These are phyloP conservation scores for Eupeodes luniger DNA, from an alignment of 2,888 invertebrate genomes.

Conservation along the genomic window DNA sequence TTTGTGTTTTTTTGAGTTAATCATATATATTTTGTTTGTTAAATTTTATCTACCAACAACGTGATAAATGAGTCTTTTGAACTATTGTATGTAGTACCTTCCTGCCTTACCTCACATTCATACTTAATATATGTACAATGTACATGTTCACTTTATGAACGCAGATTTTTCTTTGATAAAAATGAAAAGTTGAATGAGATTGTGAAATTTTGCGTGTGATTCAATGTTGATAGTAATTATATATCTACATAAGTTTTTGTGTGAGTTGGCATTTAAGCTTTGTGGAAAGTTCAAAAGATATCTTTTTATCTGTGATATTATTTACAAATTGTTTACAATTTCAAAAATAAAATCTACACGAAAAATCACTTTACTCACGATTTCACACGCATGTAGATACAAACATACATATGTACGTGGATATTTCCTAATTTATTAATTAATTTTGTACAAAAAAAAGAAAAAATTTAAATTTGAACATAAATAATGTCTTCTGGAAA, in stretches of 20 bases:
- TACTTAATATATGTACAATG: neutral
- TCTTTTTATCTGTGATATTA: slow-evolving; percentile 8
- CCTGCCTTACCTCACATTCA: too few relatives aligned
- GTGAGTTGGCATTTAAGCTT: slow-evolving; percentile 4
- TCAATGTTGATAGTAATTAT: slow-evolving; percentile 17
- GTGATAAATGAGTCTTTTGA: slow-evolving; percentile 69
- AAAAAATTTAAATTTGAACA: neutral
- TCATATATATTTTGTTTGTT: slow-evolving; percentile 25
- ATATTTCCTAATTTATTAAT: neutral
- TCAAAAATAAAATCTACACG: slow-evolving; percentile 15
- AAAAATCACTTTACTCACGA: slow-evolving; percentile 44
- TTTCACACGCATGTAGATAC: slow-evolving; percentile 4
- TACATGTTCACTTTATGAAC: neutral
- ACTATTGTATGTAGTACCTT: slow-evolving; percentile 23
- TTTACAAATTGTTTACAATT: slow-evolving; percentile 28
- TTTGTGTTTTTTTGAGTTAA: slow-evolving; percentile 47
- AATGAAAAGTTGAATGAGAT: slow-evolving; percentile 17
- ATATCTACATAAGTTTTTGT: neutral
- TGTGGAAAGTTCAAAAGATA: slow-evolving; percentile 25
- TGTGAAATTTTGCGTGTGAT: slow-evolving; percentile 57
- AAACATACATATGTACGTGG: neutral
- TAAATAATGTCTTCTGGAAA: neutral
- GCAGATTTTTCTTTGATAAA: neutral
- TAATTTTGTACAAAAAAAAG: neutral
- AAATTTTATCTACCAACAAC: slow-evolving; percentile 35